Conservation (phyloP, 2,797 vertebrate species). For the Diplodus puntazzo region DNA sequence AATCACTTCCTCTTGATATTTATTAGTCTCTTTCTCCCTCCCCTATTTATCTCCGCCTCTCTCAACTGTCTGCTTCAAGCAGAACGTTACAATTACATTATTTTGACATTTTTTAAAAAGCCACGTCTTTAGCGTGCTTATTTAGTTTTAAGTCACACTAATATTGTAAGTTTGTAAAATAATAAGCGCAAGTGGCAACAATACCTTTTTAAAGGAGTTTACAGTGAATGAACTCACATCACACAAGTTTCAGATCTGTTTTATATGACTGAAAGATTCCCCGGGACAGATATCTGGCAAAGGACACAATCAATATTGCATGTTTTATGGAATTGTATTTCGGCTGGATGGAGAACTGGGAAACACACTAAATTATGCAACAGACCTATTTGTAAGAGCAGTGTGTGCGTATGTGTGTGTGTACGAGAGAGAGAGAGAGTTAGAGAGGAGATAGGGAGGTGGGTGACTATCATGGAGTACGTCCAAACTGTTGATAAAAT, state of each 20-base stretch:
- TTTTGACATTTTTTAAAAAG: too few species aligned
- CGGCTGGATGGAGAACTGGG: constrained; percentile 81
- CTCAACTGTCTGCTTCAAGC: too few species aligned
- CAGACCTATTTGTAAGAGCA: constrained; percentile 79
- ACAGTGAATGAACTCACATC: not conserved
- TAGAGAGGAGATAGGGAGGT: not conserved
- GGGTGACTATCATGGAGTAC: not conserved
- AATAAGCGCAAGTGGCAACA: not conserved
- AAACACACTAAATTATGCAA: constrained; percentile 86
- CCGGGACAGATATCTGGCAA: constrained; percentile 63
- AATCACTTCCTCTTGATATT: not conserved
- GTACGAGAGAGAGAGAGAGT: not conserved
- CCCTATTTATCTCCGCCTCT: not conserved
- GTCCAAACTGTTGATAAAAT: constrained; percentile 1
- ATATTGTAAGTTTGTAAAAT: not conserved
- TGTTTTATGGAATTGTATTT: constrained; percentile 83
- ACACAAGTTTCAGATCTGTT: constrained; percentile 30
- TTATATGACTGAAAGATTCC: constrained; percentile 40
- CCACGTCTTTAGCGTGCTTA: not conserved
- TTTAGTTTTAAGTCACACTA: constrained; percentile 11
- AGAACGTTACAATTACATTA: too few species aligned
- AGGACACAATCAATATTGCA: constrained; percentile 76
- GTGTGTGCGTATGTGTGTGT: constrained; percentile 42
- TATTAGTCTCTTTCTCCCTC: not conserved
- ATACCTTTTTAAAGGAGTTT: not conserved